These are phyloP conservation scores for Colistium nudipinnis DNA, from an alignment of 2,113 vertebrate genomes.

Conservation along the genomic window DNA sequence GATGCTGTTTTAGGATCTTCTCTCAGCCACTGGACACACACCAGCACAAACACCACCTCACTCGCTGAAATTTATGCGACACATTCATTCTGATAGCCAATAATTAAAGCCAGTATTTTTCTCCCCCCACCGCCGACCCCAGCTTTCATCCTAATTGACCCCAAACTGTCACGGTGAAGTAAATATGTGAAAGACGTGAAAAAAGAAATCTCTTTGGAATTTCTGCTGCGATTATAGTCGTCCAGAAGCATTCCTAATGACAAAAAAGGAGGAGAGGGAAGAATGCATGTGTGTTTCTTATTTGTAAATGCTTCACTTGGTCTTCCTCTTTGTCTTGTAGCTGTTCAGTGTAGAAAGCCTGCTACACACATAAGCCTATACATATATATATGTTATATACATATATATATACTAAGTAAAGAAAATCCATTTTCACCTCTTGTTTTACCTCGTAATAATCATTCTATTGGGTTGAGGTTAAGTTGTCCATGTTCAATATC, in stretches of 20 bases:
- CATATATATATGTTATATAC: too few species aligned
- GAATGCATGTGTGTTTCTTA: conserved; percentile 48
- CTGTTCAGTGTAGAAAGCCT: conserved; percentile 14
- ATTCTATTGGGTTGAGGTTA: neutral
- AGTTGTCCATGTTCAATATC: neutral
- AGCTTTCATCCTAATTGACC: conserved; percentile 69
- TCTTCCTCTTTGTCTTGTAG: conserved; percentile 4
- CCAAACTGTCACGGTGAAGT: conserved; percentile 67
- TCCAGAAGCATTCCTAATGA: conserved; percentile 52
- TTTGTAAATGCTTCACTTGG: conserved; percentile 43
- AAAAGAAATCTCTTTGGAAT: conserved; percentile 47
- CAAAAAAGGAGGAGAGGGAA: conserved; percentile 36
- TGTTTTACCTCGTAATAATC: neutral
- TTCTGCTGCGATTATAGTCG: conserved; percentile 33
- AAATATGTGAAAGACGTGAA: conserved; percentile 51
- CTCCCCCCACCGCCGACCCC: conserved; percentile 7
- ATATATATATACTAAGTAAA: too few species aligned
- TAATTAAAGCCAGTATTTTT: conserved; percentile 63
- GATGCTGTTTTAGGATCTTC: neutral
- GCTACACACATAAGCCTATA: too few species aligned
- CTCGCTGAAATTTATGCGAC: conserved; percentile 34
- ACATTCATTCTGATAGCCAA: conserved; percentile 43
- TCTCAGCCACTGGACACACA: conserved; percentile 31
- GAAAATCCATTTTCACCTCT: neutral
- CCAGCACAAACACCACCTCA: conserved; percentile 31